phyloP scores from a whole-genome alignment of 2,888 invertebrate genomes.

The Orchestes rusci region DNA sequence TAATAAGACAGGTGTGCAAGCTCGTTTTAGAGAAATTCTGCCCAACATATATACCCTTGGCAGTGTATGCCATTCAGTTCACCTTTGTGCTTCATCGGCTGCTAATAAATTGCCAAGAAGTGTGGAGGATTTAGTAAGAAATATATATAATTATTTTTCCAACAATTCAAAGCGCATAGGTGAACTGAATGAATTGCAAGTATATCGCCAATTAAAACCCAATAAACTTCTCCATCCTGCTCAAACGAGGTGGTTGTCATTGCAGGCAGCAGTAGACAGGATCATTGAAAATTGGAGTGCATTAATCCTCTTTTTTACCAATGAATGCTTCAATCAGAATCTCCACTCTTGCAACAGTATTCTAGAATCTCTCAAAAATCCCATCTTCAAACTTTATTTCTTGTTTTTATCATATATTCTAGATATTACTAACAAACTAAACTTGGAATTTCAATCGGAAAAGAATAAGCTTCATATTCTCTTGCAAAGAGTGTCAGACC shows the following conservation, averaged over 20 bases:
- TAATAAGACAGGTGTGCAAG: conserved; percentile 9
- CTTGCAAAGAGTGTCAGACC: conserved; percentile 3
- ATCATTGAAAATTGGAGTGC: conserved; percentile 12
- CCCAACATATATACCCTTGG: conserved; percentile 12
- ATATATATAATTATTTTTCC: conserved; percentile 10
- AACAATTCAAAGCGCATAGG: conserved; percentile 4
- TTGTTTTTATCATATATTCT: conserved; percentile 9
- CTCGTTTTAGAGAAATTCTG: conserved; percentile 8
- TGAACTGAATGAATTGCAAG: background rate
- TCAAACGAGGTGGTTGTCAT: conserved; percentile 9
- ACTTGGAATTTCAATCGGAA: conserved; percentile 16
- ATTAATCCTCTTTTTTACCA: conserved; percentile 1
- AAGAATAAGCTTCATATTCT: conserved; percentile 8
- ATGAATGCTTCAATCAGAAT: conserved; percentile 3
- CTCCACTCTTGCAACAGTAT: background rate
- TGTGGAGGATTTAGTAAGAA: conserved; percentile 6
- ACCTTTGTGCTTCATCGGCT: conserved; percentile 10
- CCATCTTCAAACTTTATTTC: conserved; percentile 8
- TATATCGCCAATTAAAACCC: conserved; percentile 1
- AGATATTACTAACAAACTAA: conserved; percentile 8
- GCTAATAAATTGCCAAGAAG: conserved; percentile 3
- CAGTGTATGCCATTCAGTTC: conserved; percentile 7
- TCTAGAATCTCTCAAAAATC: conserved; percentile 2
- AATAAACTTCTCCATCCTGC: conserved; percentile 4
- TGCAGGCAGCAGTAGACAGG: conserved; percentile 10